phyloP scores from a whole-genome alignment of 2,113 vertebrate species.

The Panthera tigris region DNA sequence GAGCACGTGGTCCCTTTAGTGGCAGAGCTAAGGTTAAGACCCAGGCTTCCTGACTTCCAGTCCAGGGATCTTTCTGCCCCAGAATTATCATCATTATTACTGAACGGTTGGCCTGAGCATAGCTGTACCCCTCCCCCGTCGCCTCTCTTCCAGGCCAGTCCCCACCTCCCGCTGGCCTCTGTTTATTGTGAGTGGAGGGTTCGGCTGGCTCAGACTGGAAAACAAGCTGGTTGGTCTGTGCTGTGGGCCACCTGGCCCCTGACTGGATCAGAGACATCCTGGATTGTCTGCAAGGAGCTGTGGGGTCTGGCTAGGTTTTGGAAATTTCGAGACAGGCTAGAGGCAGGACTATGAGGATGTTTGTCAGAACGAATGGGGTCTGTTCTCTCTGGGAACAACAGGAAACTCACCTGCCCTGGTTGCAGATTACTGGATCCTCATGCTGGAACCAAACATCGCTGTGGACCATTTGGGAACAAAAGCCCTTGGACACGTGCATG shows the following conservation, averaged over 20 bases:
- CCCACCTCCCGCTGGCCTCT: not conserved
- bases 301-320: not conserved
- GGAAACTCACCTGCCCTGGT: not conserved
- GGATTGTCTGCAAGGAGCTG: not conserved
- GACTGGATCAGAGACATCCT: not conserved
- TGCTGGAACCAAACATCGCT: not conserved
- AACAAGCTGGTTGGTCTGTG: not conserved
- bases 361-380: not conserved
- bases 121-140: not conserved
- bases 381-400: not conserved
- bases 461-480: not conserved
- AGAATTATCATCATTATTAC: not conserved
- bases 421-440: not conserved
- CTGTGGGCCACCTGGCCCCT: not conserved
- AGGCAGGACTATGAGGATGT: fast-evolving
- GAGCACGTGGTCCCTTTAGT: not conserved
- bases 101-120: not conserved
- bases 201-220: not conserved
- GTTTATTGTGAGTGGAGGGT: not conserved
- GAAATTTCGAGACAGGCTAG: not conserved
- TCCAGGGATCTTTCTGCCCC: not conserved
- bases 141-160: not conserved
- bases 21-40: not conserved
- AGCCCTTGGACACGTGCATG: not conserved
- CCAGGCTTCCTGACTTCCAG: not conserved